Conservation (phyloP, 2,888 invertebrate species). For the Amphiduros pacificus region DNA sequence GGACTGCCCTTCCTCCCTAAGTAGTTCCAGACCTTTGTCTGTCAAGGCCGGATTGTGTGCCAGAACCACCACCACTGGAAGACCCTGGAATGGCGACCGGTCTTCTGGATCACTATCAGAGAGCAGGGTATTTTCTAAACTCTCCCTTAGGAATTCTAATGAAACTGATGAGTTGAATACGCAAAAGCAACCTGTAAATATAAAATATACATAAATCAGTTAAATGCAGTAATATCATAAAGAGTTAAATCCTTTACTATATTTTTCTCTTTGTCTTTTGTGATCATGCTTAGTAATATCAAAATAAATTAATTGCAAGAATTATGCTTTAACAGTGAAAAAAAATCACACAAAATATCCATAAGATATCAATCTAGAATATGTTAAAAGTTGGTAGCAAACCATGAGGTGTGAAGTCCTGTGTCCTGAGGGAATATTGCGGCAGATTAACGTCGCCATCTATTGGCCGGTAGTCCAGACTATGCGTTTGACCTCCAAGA, state of each 20-base stretch:
- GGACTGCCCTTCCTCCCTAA: constrained; percentile 87
- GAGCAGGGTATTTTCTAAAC: constrained; percentile 85
- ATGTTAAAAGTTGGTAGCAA: constrained; percentile 40
- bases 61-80: constrained; percentile 89
- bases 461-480: constrained; percentile 78
- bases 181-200: constrained; percentile 62
- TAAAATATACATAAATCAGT: too few relatives aligned
- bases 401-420: constrained; percentile 90
- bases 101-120: constrained; percentile 90
- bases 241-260: too few relatives aligned
- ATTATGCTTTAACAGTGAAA: too few relatives aligned
- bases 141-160: constrained; percentile 87
- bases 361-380: too few relatives aligned
- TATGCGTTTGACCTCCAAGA: constrained; percentile 72
- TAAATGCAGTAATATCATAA: too few relatives aligned
- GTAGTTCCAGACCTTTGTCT: constrained; percentile 80
- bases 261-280: too few relatives aligned
- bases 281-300: too few relatives aligned
- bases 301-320: too few relatives aligned
- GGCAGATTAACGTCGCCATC: constrained; percentile 82
- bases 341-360: too few relatives aligned
- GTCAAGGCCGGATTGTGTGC: constrained; percentile 81
- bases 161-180: constrained; percentile 85
- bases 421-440: constrained; percentile 77
- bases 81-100: constrained; percentile 78